Evolutionary conservation across 2,797 vertebrate species (phyloP), one percentile per base, ranked within the genome.

Genomic region (Pogonophryne albipinna): DNA sequence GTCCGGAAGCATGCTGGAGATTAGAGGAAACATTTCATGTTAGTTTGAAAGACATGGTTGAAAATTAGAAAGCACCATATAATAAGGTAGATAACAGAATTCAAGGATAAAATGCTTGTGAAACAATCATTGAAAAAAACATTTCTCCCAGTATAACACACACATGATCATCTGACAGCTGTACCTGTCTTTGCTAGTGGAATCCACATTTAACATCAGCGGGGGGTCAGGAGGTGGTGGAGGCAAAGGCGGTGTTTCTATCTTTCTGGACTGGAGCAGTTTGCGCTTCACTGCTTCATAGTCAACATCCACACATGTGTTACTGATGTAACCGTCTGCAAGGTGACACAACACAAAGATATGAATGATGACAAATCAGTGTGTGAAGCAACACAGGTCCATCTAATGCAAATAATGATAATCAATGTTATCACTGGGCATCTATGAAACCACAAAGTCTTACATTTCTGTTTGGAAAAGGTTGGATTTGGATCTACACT

Each of bases 301-400:
- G 80, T 95, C 93, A 47, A 96, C 63, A 63, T 95, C 94, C 80
- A 96, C 93, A 79, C 93, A 94, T 0, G 83, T 85, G 85, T 94
- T 96, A 78, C 86, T 94, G 74, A 96, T 94, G 85, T 95, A 96
- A 42, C 95, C 95, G 4, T 93, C 95, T 96, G 81, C 12, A 78
- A 62, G 31, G 12, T 11, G 58, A 46, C 6, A 78, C 17, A 57
- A 19, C 10, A 55, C 47, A 2, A 70, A 23, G 34, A 52, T 31
- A 0, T 51, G 20, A 38, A 64, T 41, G n/a, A 9, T 14, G n/a
- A 55, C 0, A 7, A 16, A 16, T 66, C 23, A 16, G 3, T 10
- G 12, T 55, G 1, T 27, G 6, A 66, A 51, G 47, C n/a, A 49
- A 11, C 38, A 60, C 3, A 50, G 12, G 20, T 1, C 4, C 5